Percentiles rank a stretch among this genome's conserved stretches.
phyloP scores from a whole-genome alignment of 2,113 vertebrate genomes.

The Apodemus speciosus region DNA sequence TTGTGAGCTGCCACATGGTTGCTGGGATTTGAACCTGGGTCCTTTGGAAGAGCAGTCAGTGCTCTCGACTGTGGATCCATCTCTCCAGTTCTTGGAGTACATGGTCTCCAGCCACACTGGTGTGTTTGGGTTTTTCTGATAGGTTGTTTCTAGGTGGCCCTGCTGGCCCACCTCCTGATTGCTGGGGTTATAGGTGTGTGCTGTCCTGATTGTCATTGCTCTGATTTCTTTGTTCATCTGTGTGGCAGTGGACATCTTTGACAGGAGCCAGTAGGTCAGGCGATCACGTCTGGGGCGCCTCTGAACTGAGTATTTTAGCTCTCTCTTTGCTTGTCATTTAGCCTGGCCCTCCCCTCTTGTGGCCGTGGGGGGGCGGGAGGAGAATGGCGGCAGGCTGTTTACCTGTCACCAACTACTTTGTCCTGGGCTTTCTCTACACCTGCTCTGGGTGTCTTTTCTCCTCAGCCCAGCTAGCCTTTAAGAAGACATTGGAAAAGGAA shows the following conservation, averaged over 20 bases:
- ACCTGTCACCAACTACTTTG: background rate
- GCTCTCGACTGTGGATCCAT: background rate
- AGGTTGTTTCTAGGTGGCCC: background rate
- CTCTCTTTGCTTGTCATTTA: background rate
- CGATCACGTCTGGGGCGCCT: background rate
- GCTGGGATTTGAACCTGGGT: no score
- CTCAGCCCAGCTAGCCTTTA: slow-evolving; percentile 70
- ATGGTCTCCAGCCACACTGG: background rate
- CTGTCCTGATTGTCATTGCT: background rate
- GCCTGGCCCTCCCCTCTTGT: background rate
- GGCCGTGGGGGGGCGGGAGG: background rate
- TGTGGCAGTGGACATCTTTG: background rate
- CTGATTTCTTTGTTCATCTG: background rate
- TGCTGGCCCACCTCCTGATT: background rate
- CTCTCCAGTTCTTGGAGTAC: no score
- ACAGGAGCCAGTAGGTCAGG: background rate
- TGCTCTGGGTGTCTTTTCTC: background rate
- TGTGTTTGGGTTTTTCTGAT: background rate
- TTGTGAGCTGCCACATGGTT: no score
- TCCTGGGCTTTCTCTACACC: background rate
- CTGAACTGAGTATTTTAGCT: background rate
- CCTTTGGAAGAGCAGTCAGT: no score
- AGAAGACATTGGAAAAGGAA: slow-evolving; percentile 68
- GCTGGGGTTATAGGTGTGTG: background rate
- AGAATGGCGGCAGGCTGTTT: fast-evolving